Evolutionary conservation across 1,140 invertebrate species (phyloP), one percentile per base, ranked within the genome.

Genomic region (Sweltsa coloradensis): DNA sequence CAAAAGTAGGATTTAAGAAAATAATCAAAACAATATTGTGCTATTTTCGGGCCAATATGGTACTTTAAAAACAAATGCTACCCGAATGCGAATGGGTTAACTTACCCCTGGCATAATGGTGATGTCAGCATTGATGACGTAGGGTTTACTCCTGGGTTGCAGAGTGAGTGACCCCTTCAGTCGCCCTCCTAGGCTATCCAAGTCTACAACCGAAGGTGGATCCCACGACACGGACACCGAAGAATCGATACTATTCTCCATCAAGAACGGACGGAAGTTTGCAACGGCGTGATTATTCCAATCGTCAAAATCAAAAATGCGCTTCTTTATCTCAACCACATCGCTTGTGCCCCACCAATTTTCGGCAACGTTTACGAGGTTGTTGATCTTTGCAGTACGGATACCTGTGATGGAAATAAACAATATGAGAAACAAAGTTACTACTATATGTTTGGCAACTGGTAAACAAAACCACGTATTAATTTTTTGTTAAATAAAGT

Each of bases 291-390:
- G 94, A 66, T 92, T 91, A 61, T 99, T 99, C 96, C 96, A 98
- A 60, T 98, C 95, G 64, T 99, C 93, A 70, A 99, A 97, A 69
- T 99, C 97, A 64, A 99, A 99, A 54, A 99, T 96, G 60, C 82
- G 76, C 39, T 79, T 72, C 51, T 78, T 72, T 23, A 99, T 97
- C 25, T 71, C 65, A 5, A 61, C 61, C 31, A 83, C 73, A 44
- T 85, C 74, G 3, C 65, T 65, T 3, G 79, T 83, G 6, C 94
- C 95, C 95, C 96, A 99, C 87, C 89, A 99, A 64, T 99, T 99
- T 60, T 95, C 83, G 13, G 72, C 74, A 0, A 91, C 90, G 61
- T 98, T 84, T 6, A 99, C 67, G 34, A 73, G 73, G 55, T 90
- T 94, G 50, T 92, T 81, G 0, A 97, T 74, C 49, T 85, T 84